Base-by-base conservation (phyloP, 2,888 invertebrate genomes). In the Spodoptera picta region DNA sequence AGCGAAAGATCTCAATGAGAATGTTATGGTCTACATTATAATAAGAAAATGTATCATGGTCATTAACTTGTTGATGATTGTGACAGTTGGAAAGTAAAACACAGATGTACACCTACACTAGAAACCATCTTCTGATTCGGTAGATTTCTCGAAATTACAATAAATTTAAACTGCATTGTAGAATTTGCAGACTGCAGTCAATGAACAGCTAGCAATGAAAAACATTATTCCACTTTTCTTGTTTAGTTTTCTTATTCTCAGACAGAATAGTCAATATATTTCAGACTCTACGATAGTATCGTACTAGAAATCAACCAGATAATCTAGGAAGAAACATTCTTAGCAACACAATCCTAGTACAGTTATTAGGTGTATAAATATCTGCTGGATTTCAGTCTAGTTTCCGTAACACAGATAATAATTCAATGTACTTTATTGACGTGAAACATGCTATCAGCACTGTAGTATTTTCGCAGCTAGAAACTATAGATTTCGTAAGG, bases 381-480 rank as follows among this genome's bases (percentile, higher is more conserved):
- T 46, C 44, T 24, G 12, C 60, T 67, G 46, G 61, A 65, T 62
- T 66, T 60, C 24, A 47, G 14, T 57, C 68, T 58, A 64, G 65
- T 68, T 75, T 62, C 49, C 24, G 12, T 14, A 49, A 46, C 49
- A 49, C 45, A 49, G 42, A 51, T 60, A 61, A 61, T 65, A 73
- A 62, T 43, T 60, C 64, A 53, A 51, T 60, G 58, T 51, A 65
- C 46, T 62, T 75, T 77, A 78, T 77, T 66, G 63, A 49, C 47
- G 65, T 52, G 14, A 54, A 74, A 65, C 67, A 75, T 51, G 67
- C 76, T 65, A 65, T 59, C 14, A 48, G 41, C 48, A 41, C n/a
- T 50, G 23, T 70, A 41, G 31, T 75, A 46, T 68, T 56, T 61
- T 52, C 44, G 31, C 12, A 36, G 11, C 19, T 47, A 43, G 46